A percentile compares a stretch with the other conserved stretches of the same genome.
Evolutionary conservation across 2,888 invertebrate genomes (phyloP).

Genomic region (Dicycla oo): DNA sequence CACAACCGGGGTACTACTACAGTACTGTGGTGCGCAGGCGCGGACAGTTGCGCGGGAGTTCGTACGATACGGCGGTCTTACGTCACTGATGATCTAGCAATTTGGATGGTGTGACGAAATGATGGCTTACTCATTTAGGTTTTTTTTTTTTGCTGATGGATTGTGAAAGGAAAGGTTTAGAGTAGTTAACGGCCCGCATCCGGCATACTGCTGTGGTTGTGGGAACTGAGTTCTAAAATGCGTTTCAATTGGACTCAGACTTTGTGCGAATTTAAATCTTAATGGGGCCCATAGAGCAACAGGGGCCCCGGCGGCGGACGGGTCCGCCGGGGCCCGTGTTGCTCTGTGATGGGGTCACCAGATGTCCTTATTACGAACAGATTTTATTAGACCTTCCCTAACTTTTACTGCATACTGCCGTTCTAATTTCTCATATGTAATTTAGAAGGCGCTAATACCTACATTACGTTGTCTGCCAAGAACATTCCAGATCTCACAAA

Average conservation of each 20-base stretch:
- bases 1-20: constrained; percentile 51
- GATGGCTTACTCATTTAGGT: constrained; percentile 37
- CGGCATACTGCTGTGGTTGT: constrained; percentile 29
- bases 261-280: constrained; percentile 25
- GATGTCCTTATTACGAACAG: constrained; percentile 7
- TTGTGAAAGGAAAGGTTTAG: constrained; percentile 26
- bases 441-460: neutral
- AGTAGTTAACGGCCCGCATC: constrained; percentile 19
- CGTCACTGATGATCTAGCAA: constrained; percentile 54
- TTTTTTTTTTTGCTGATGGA: constrained; percentile 36
- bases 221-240: constrained; percentile 9
- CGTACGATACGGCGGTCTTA: constrained; percentile 41
- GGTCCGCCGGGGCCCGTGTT: too few relatives aligned
- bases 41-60: constrained; percentile 50
- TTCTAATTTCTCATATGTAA: neutral
- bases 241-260: constrained; percentile 11
- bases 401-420: neutral
- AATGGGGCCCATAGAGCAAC: too few relatives aligned
- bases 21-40: constrained; percentile 42
- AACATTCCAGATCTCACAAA: neutral
- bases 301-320: too few relatives aligned
- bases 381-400: neutral
- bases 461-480: too few relatives aligned
- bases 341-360: constrained; percentile 1
- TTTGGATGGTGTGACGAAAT: constrained; percentile 51